Percentiles rank a stretch among this genome's conserved stretches.
phyloP scores from a whole-genome alignment of 2,888 invertebrate genomes.

The Tipula unca region DNA sequence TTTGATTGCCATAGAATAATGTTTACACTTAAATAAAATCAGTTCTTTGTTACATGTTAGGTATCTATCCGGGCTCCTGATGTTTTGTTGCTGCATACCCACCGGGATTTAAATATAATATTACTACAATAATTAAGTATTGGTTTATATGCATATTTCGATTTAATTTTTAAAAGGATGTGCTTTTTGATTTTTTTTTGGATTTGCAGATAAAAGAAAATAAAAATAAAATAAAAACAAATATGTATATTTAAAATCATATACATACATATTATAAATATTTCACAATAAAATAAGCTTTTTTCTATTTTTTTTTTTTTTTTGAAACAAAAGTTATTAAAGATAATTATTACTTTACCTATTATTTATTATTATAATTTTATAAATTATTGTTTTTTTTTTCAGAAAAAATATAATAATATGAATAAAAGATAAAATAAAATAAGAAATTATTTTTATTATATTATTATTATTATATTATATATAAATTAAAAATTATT shows the following conservation, averaged over 20 bases:
- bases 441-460: not conserved
- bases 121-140: not conserved
- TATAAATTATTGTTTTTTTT: not conserved
- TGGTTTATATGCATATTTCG: not conserved
- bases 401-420: not conserved
- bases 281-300: not conserved
- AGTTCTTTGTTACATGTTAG: not conserved
- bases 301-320: not conserved
- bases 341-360: not conserved
- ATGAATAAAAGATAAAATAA: not conserved
- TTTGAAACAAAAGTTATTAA: not conserved
- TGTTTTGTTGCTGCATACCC: not conserved
- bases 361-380: not conserved
- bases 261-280: too few species aligned
- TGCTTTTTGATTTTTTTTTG: not conserved
- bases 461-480: not conserved
- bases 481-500: not conserved
- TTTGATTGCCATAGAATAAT: not conserved
- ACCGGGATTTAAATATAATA: not conserved
- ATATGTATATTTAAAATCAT: not conserved
- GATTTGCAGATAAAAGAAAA: not conserved
- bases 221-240: not conserved
- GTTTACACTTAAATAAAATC: not conserved
- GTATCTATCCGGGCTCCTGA: not conserved
- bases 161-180: not conserved